Evolutionary conservation across 2,888 invertebrate species (phyloP), one percentile per base, ranked within the genome.

Genomic region (Tillus elongatus): DNA sequence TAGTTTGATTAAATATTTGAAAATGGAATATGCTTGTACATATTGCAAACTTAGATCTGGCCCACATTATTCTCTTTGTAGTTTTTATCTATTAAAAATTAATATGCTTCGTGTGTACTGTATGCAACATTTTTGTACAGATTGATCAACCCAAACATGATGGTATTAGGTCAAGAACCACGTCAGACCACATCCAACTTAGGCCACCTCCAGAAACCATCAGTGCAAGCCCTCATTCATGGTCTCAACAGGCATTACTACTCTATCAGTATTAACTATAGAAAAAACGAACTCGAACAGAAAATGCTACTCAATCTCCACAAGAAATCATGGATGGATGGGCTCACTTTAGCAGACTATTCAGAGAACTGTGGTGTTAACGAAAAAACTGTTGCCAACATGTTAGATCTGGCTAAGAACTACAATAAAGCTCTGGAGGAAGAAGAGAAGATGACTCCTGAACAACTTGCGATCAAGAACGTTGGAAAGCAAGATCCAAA

Each of bases 401-500:
- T 98, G 95, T 72, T 98, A 33, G 93, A 95, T 42, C 70, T 98
- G 55, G 96, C 97, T 36, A 96, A 96, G 66, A 91, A 92, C 63
- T 98, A 98, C 67, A 65, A 64, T 42, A 64, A 82, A 75, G 90
- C 97, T 4, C 70, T 98, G 42, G 97, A 98, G 68, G 98, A 98
- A 55, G 98, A 98, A 64, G 97, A 98, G 60, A 96, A 93, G 66
- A 96, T 98, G 96, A 97, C 97, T 2, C 91, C 95, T 1, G 96
- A 97, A 67, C 97, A 98, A 64, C 70, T 98, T 67, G 98, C 96
- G 12, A 97, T 98, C 58, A 98, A 98, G 67, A 98, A 98, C 71
- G 97, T 99, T 42, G 98, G 98, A 36, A 98, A 90, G 67, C 88
- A 93, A 67, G 98, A 98, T 66, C 98, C 98, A 13, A 99, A 99